These are phyloP conservation scores for Stigmatopora nigra DNA, from an alignment of 2,113 vertebrate genomes.

Conservation along the genomic window DNA sequence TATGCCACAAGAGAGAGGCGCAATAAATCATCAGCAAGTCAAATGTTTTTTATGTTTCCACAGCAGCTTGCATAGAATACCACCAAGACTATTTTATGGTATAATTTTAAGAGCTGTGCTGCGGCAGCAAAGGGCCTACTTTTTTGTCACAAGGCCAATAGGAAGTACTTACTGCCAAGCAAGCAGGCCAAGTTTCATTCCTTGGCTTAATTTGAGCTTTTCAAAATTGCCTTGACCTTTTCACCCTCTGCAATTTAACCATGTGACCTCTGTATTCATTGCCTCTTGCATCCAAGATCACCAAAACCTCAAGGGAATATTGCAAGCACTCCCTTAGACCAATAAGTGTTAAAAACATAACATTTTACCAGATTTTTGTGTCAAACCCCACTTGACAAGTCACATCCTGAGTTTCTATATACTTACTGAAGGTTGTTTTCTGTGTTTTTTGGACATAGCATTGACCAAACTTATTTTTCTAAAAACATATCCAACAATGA, in stretches of 20 bases:
- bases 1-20: neutral
- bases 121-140: conserved; percentile 26
- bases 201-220: conserved; percentile 45
- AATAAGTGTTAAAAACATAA: neutral
- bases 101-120: conserved; percentile 42
- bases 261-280: conserved; percentile 40
- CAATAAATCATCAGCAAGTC: neutral
- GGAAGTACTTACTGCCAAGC: conserved; percentile 57
- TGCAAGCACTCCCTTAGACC: neutral
- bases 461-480: neutral
- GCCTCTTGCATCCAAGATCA: conserved; percentile 31
- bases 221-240: conserved; percentile 51
- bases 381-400: neutral
- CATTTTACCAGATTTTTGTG: neutral
- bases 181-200: conserved; percentile 58
- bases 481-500: neutral
- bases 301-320: neutral
- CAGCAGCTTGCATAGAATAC: conserved; percentile 21
- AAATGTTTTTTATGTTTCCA: conserved; percentile 29
- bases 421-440: no score
- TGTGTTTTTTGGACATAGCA: no score
- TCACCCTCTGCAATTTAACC: conserved; percentile 52
- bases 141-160: conserved; percentile 47
- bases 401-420: no score
- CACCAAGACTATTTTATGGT: conserved; percentile 29